Evolutionary conservation across 2,888 invertebrate genomes (phyloP).

Genomic region (Drosophila dives): DNA sequence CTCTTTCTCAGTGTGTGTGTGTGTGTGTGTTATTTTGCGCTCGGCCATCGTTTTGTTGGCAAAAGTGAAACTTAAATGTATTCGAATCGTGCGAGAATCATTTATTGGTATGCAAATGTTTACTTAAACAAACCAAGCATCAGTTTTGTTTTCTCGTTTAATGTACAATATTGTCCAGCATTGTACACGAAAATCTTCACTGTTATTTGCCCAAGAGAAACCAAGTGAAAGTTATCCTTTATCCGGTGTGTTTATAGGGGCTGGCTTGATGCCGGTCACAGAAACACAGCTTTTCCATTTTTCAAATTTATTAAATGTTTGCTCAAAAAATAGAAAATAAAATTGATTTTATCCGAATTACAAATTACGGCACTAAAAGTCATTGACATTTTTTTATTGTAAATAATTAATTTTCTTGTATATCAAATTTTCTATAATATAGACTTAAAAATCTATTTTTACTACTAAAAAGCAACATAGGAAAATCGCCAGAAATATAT

Average conservation of each 20-base stretch:
- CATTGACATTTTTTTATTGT: neutral
- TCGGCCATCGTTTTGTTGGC: conserved; percentile 50
- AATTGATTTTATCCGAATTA: neutral
- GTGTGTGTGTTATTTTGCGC: conserved; percentile 3
- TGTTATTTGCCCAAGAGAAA: conserved; percentile 3
- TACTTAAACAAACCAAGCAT: neutral
- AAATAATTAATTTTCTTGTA: neutral
- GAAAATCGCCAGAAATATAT: neutral
- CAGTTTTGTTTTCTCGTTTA: conserved; percentile 1
- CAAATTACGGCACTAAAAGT: neutral
- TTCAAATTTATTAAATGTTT: neutral
- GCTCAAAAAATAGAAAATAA: neutral
- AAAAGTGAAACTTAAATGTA: conserved; percentile 59
- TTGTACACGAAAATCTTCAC: conserved; percentile 1
- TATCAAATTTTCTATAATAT: neutral
- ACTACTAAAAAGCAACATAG: too few relatives aligned
- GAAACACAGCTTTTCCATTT: neutral
- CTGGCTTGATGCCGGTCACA: conserved; percentile 10
- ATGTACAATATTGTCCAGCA: conserved; percentile 15
- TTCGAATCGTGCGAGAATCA: conserved; percentile 34
- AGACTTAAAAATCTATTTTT: too few relatives aligned
- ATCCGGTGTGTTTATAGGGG: neutral
- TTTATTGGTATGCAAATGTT: conserved; percentile 19
- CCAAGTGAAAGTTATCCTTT: conserved; percentile 36
- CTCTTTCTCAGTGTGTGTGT: conserved; percentile 5